These are phyloP conservation scores for Tenrec ecaudatus DNA, from an alignment of 2,113 vertebrate species.

Conservation along the genomic window DNA sequence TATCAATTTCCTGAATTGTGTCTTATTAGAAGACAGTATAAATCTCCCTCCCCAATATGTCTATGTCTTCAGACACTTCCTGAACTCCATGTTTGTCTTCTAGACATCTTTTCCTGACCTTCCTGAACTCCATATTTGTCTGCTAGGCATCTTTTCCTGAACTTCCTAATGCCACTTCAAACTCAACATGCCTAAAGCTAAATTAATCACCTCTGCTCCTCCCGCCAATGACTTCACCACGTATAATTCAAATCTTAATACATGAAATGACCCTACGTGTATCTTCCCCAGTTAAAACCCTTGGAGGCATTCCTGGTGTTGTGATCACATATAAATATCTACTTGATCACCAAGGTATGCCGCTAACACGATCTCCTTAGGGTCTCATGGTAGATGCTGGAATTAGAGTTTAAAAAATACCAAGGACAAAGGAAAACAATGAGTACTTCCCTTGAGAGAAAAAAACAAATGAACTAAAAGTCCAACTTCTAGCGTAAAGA, in stretches of 20 bases:
- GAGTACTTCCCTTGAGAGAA: not conserved
- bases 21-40: not conserved
- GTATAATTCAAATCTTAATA: constrained; percentile 20
- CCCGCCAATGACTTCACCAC: not conserved
- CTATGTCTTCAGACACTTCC: not conserved
- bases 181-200: not conserved
- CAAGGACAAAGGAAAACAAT: not conserved
- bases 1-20: not conserved
- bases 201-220: not conserved
- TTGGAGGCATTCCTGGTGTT: not conserved
- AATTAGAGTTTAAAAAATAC: not conserved
- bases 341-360: not conserved
- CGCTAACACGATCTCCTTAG: constrained; percentile 14
- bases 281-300: not conserved
- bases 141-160: too few relatives aligned
- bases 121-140: too few relatives aligned
- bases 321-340: not conserved
- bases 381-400: not conserved
- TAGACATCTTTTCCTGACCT: not conserved
- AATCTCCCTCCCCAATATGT: not conserved
- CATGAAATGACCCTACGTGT: not conserved
- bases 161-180: not conserved
- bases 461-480: constrained; percentile 22
- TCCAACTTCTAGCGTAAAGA: constrained; percentile 48
- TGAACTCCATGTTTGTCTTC: not conserved